Base-by-base conservation (phyloP, 2,888 invertebrate genomes). In the Ommatoiulus sabulosus region DNA sequence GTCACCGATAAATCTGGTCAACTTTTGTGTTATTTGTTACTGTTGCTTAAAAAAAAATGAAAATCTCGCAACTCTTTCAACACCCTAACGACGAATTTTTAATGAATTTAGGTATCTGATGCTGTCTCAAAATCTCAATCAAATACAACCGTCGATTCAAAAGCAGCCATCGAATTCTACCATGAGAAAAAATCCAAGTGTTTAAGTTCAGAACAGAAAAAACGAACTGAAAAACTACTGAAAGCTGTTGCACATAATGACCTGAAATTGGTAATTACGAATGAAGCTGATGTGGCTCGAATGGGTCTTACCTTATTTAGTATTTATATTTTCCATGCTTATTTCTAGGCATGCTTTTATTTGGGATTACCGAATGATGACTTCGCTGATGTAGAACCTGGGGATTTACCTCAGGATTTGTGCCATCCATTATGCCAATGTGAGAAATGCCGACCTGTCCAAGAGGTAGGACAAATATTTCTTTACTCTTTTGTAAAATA, bases 351-450 rank as follows among this genome's bases (percentile, higher is more conserved):
- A 1, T 87, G 52, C 10, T 87, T 87, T 87, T 87, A 87, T 87
- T 87, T 87, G 87, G 87, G 87, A 15, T 17, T 87, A 43, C 15
- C 87, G 1, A 87, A 57, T 15, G 87, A 87, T 7, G 87, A 87
- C 5, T 44, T 87, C n/a, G 87, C 44, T 5, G 87, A 87, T 44
- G 12, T 86, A 10, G 86, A 86, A 20, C 72, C 20, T 8, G 20
- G 20, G 8, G 72, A 72, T 24, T 85, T 85, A 43, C 46, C 85
- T 46, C 85, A 44, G n/a, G n/a, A 85, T 85, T 85, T 87, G 17
- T 87, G 87, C 20, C 87, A 87, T 52, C 87, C 87, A 5, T 87
- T 87, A 35, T 87, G 87, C 35, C 87, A 87, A 12, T 87, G 87
- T 20, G 87, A 87, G n/a, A 87, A 87, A 57, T 87, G 87, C 12